Conservation (phyloP, 2,113 vertebrate species). For the Scolopax mira region DNA sequence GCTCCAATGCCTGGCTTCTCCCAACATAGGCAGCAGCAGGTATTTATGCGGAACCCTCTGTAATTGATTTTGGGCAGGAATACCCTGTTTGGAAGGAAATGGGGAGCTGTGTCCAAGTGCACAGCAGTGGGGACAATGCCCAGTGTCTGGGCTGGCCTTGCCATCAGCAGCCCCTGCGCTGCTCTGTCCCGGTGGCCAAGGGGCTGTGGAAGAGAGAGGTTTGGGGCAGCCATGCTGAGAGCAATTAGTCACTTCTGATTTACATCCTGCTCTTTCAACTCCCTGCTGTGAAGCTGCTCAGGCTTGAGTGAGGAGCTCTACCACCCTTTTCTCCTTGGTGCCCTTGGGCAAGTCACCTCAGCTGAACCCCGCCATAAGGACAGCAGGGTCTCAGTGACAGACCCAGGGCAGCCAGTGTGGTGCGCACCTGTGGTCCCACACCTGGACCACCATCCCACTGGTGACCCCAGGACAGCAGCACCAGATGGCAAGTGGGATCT, state of each 20-base stretch:
- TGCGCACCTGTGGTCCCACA: rapidly evolving
- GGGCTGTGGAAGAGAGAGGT: neutral
- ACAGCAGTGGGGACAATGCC: rapidly evolving
- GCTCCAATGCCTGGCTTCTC: neutral
- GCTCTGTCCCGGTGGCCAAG: neutral
- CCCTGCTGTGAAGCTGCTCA: conserved; percentile 28
- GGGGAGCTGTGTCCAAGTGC: neutral
- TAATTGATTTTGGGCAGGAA: neutral
- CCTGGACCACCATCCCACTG: rapidly evolving
- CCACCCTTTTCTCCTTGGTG: neutral
- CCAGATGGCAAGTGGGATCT: rapidly evolving
- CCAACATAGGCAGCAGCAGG: neutral
- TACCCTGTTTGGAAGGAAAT: neutral
- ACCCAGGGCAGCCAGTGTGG: neutral
- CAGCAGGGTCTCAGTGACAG: neutral
- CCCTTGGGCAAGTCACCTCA: conserved; percentile 34
- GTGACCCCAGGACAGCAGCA: rapidly evolving
- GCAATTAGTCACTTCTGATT: conserved; percentile 47
- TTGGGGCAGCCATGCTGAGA: neutral
- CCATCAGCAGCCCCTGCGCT: rapidly evolving
- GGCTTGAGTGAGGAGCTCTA: conserved; percentile 8
- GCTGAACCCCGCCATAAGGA: neutral
- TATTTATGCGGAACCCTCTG: neutral
- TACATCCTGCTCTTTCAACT: conserved; percentile 47
- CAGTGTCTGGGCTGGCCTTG: neutral